Evolutionary conservation across 2,797 vertebrate genomes (phyloP), one percentile per base, ranked within the genome.

Genomic region (Acanthurus leucopareius): DNA sequence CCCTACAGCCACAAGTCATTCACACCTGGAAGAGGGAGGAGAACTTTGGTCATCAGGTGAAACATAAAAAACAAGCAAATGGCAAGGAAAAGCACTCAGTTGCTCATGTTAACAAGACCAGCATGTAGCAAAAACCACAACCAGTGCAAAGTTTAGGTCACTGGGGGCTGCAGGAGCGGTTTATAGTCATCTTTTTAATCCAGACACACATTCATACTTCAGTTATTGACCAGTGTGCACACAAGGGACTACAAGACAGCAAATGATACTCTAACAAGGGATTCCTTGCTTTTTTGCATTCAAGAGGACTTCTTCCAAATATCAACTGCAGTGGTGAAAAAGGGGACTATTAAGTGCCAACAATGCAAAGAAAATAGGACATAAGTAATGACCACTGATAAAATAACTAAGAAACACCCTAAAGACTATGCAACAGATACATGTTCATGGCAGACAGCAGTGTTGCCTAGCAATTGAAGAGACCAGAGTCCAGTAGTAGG

Each of bases 1-100:
- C 87, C 88, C 89, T 93, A 93, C 86, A 91, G 91, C 91, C 89
- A 93, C 93, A 92, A 91, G 90, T 93, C 93, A 93, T 92, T 93
- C 94, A 95, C 94, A 95, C 93, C 94, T 95, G 92, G 79, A 93
- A 92, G 80, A 92, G 80, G 52, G 77, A 90, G 77, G 89, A 89
- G 45, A 91, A 91, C 85, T 88, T 87, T 88, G 86, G 73, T 92
- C 88, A 89, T 59, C 17, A 53, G 47, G 63, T 63, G 79, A 85
- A 84, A 69, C 67, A 66, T 71, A 87, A 83, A 91, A 87, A 83
- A 91, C 76, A 92, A 84, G 86, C 47, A 73, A 71, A 82, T 1
- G 61, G 90, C 88, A 89, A 79, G 82, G 60, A 90, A 90, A 92
- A 90, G 89, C 87, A 91, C 89, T 89, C 78, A 81, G 67, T 67